These are phyloP conservation scores for Epistrophe eligans DNA, from an alignment of 2,888 invertebrate genomes.

Conservation along the genomic window DNA sequence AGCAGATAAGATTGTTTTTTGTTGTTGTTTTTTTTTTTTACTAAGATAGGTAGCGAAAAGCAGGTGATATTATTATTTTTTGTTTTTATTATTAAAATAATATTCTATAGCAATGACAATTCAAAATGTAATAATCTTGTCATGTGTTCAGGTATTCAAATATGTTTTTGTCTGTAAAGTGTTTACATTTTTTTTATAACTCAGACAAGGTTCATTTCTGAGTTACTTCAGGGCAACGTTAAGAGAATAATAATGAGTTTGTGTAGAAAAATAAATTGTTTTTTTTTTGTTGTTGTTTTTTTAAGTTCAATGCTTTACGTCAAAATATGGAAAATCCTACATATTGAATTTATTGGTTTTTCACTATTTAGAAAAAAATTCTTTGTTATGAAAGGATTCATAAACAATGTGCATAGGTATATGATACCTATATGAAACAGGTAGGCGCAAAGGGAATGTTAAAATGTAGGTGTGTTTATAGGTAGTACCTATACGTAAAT, in stretches of 20 bases:
- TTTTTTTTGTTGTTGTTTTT: not conserved
- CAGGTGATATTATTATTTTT: conserved; percentile 2
- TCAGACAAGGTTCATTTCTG: conserved; percentile 29
- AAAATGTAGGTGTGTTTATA: not conserved
- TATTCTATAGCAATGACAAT: conserved; percentile 8
- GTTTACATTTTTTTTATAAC: conserved; percentile 43
- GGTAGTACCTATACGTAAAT: not conserved
- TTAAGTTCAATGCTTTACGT: conserved; percentile 6
- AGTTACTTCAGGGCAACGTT: conserved; percentile 42
- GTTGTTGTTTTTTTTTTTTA: not conserved
- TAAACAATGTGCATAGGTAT: not conserved
- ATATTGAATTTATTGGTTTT: conserved; percentile 25
- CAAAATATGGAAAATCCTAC: conserved; percentile 25
- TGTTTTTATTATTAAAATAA: not conserved
- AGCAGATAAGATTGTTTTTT: conserved; percentile 27
- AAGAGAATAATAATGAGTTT: conserved; percentile 38
- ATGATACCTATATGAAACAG: not conserved
- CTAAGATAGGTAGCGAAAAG: not conserved
- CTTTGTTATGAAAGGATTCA: conserved; percentile 32
- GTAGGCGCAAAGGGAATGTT: not conserved
- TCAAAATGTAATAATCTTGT: conserved; percentile 18
- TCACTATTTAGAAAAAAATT: not conserved
- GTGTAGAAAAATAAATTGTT: not conserved
- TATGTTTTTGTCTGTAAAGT: conserved; percentile 40
- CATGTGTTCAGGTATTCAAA: conserved; percentile 34